Conservation (phyloP, 1,140 invertebrate species). For the Dendroctonus ponderosae region DNA sequence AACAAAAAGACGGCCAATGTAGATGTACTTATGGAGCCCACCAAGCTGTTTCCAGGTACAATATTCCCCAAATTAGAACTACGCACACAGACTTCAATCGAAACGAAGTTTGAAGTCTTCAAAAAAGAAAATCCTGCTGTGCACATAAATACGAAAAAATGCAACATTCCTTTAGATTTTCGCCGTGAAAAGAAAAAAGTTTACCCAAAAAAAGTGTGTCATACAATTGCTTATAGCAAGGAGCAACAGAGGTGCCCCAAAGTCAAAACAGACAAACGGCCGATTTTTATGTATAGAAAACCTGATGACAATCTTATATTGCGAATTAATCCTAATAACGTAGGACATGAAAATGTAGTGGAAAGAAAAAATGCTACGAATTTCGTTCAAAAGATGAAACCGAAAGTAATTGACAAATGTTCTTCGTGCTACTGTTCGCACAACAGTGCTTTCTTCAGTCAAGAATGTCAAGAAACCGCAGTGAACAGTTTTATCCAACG, state of each 20-base stretch:
- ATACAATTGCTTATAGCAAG: constrained; percentile 42
- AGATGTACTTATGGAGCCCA: constrained; percentile 66
- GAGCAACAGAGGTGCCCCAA: constrained; percentile 28
- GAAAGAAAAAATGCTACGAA: constrained; percentile 2
- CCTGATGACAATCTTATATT: constrained; percentile 42
- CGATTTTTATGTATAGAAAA: constrained; percentile 42
- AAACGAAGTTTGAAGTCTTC: constrained; percentile 48
- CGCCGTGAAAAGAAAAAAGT: background rate
- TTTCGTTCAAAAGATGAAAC: background rate
- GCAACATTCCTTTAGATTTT: background rate
- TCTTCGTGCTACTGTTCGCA: constrained; percentile 2
- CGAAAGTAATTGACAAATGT: constrained; percentile 13
- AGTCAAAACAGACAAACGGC: constrained; percentile 24
- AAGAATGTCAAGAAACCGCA: background rate
- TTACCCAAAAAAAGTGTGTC: constrained; percentile 42
- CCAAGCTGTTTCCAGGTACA: constrained; percentile 63
- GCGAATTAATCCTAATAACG: constrained; percentile 31
- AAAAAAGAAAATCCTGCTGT: background rate
- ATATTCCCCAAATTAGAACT: constrained; percentile 61
- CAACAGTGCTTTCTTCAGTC: background rate
- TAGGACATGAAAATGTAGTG: constrained; percentile 25
- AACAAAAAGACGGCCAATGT: constrained; percentile 57
- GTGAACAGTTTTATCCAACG: constrained; percentile 12
- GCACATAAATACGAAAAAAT: background rate
- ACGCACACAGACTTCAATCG: constrained; percentile 56